Evolutionary conservation across 2,113 vertebrate species (phyloP).

Genomic region (Phalacrocorax brasilianus): DNA sequence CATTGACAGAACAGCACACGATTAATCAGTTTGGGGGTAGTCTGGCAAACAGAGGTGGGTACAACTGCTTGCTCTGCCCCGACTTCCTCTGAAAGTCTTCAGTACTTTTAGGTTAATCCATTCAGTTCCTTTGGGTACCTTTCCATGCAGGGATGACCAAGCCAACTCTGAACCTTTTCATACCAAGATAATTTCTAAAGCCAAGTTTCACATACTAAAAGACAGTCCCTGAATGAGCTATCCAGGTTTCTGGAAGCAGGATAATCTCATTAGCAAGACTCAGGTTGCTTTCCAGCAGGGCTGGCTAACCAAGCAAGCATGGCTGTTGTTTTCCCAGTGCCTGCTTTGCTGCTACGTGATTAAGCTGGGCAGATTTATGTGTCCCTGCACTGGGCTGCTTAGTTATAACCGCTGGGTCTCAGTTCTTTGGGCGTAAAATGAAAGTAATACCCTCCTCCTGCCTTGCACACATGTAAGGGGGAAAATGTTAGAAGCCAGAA

Average conservation of each 20-base stretch:
- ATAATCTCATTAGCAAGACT: neutral
- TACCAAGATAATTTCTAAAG: neutral
- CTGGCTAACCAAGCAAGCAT: neutral
- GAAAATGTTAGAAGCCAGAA: slow-evolving; percentile 2
- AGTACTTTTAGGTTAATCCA: neutral
- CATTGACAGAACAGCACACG: neutral
- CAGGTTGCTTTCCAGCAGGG: neutral
- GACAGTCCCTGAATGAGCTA: neutral
- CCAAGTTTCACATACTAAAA: neutral
- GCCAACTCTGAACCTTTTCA: neutral
- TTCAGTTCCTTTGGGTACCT: neutral
- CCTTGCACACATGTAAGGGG: neutral
- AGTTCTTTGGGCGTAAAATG: neutral
- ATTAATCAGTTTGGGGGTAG: neutral
- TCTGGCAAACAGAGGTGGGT: neutral
- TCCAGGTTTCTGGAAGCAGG: neutral
- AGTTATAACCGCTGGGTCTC: neutral
- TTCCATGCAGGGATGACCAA: neutral
- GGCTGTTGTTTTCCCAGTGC: neutral
- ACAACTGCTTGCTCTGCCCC: neutral
- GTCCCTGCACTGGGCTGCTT: neutral
- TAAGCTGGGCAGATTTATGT: neutral
- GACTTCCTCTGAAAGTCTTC: neutral
- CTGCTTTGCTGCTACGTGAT: neutral
- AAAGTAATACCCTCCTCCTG: neutral